Evolutionary conservation across 2,888 invertebrate genomes (phyloP).

Genomic region (Synergus laeviventris): DNA sequence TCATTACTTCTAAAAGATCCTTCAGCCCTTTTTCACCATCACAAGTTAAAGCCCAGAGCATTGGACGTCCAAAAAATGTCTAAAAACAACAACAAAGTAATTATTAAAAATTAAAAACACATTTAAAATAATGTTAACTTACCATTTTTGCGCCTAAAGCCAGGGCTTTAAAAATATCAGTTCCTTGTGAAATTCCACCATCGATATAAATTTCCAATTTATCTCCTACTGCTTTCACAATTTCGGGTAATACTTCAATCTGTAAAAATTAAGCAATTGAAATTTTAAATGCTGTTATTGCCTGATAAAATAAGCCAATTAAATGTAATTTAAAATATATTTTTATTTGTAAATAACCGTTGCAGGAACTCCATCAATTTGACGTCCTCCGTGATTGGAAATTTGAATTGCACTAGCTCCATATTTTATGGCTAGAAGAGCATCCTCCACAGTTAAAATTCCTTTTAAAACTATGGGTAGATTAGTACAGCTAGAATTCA

Average conservation of each 20-base stretch:
- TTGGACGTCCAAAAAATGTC: constrained; percentile 91
- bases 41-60: constrained; percentile 89
- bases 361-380: constrained; percentile 89
- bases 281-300: not conserved
- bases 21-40: constrained; percentile 88
- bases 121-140: constrained; percentile 47
- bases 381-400: constrained; percentile 96
- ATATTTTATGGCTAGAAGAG: constrained; percentile 83
- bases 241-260: constrained; percentile 90
- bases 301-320: not conserved
- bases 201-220: constrained; percentile 90
- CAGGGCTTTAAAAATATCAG: constrained; percentile 93
- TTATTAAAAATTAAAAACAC: no score
- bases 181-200: constrained; percentile 90
- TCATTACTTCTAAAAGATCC: constrained; percentile 83
- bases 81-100: constrained; percentile 61
- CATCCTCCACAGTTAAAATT: constrained; percentile 91
- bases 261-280: constrained; percentile 67
- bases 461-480: constrained; percentile 93
- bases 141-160: constrained; percentile 94
- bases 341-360: constrained; percentile 79
- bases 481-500: constrained; percentile 77
- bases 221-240: constrained; percentile 84
- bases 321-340: not conserved
- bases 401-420: constrained; percentile 91